A percentile compares a stretch with the other conserved stretches of the same genome.
These are phyloP conservation scores for Corynorhinus townsendii DNA, from an alignment of 2,113 vertebrate genomes.

Conservation along the genomic window DNA sequence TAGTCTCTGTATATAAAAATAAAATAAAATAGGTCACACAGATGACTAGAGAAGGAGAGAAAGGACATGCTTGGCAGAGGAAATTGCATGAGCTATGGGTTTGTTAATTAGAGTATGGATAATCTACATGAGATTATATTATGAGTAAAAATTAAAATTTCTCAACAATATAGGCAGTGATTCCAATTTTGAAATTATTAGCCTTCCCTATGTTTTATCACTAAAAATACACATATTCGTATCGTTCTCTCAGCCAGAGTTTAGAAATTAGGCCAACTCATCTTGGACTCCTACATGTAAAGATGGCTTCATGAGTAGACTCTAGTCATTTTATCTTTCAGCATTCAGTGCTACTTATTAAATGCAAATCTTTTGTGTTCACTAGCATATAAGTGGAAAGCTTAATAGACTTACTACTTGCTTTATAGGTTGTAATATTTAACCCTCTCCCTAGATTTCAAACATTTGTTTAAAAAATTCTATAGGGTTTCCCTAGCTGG, in stretches of 20 bases:
- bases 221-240: neutral
- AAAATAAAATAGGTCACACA: constrained; percentile 9
- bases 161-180: neutral
- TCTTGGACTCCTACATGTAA: neutral
- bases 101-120: constrained; percentile 2
- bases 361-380: neutral
- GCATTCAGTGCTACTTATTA: neutral
- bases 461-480: neutral
- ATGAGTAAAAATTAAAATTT: constrained; percentile 23
- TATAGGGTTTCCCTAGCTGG: neutral
- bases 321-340: neutral
- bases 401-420: neutral
- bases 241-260: neutral
- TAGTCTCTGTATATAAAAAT: neutral
- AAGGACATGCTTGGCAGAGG: neutral
- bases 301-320: neutral
- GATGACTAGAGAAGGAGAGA: neutral
- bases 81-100: neutral
- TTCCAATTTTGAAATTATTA: constrained; percentile 17
- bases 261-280: neutral
- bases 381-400: neutral
- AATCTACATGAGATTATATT: neutral
- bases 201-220: neutral
- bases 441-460: neutral
- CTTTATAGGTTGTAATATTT: neutral